Conservation (phyloP, 53 echinoderm and acorn worm species). For the Henricia sp. region DNA sequence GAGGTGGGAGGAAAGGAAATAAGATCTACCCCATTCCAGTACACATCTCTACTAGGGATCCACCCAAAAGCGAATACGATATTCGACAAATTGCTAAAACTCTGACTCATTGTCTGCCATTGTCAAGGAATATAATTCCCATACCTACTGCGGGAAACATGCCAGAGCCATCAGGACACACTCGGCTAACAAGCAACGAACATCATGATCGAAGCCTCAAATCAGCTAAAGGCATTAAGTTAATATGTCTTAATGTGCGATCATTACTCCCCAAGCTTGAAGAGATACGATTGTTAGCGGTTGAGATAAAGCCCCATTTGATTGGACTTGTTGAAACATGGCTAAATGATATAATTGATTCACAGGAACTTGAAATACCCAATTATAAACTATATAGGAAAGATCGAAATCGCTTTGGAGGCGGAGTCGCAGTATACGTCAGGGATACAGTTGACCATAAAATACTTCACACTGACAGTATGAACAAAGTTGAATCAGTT, state of each 20-base stretch:
- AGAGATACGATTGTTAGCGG: background rate
- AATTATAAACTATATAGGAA: constrained; percentile 7
- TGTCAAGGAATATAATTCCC: constrained; percentile 4
- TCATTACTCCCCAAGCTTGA: constrained; percentile 10
- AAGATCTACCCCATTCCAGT: background rate
- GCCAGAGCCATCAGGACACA: background rate
- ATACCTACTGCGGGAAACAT: background rate
- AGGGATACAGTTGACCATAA: background rate
- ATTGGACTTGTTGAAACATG: constrained; percentile 14
- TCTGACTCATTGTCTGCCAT: no score
- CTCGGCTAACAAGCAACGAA: background rate
- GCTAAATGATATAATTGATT: constrained; percentile 8
- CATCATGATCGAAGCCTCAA: constrained; percentile 6
- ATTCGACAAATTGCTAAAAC: background rate
- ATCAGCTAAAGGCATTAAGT: constrained; percentile 12
- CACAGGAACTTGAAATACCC: background rate
- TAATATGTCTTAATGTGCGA: constrained; percentile 12
- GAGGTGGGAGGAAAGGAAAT: constrained; percentile 21
- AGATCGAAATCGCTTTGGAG: constrained; percentile 28
- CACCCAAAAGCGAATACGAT: constrained; percentile 6
- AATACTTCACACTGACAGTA: background rate
- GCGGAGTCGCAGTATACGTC: background rate
- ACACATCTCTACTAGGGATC: constrained; percentile 10
- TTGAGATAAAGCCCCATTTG: background rate
- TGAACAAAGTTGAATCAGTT: constrained; percentile 1